phyloP scores from a whole-genome alignment of 2,113 vertebrate species.

The Lepidothrix coronata region DNA sequence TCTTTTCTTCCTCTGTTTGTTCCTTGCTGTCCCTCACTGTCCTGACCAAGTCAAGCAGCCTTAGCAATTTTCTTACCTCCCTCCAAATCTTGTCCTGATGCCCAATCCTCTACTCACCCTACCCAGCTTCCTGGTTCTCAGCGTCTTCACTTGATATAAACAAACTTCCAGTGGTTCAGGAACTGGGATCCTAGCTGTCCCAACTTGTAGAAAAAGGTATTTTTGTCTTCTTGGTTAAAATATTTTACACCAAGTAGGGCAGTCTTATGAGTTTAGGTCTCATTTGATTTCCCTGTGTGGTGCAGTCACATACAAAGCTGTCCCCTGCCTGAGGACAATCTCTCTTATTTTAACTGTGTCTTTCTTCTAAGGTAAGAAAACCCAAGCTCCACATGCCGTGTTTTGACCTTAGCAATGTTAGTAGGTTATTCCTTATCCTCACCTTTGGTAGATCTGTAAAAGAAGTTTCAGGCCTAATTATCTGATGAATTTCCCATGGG shows the following conservation, averaged over 20 bases:
- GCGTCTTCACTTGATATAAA: not conserved
- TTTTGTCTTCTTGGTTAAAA: not conserved
- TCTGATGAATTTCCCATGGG: not conserved
- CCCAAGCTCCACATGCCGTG: not conserved
- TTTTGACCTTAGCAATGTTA: not conserved
- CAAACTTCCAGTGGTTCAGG: not conserved
- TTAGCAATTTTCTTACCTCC: not conserved
- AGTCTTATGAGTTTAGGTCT: not conserved
- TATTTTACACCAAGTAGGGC: not conserved
- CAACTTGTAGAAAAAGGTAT: not conserved
- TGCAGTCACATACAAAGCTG: not conserved
- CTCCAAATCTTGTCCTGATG: not conserved
- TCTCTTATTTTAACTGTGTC: not conserved
- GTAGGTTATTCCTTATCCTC: not conserved
- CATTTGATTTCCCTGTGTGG: not conserved
- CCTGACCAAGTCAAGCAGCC: not conserved
- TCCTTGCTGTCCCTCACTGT: not conserved
- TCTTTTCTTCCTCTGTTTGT: not conserved
- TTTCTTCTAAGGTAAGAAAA: not conserved
- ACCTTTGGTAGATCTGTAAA: not conserved
- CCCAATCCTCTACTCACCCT: not conserved
- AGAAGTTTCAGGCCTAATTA: not conserved
- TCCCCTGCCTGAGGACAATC: not conserved
- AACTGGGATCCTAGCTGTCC: not conserved
- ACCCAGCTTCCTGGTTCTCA: not conserved